Conservation (phyloP, 1,140 invertebrate genomes). For the Papilio helenus region DNA sequence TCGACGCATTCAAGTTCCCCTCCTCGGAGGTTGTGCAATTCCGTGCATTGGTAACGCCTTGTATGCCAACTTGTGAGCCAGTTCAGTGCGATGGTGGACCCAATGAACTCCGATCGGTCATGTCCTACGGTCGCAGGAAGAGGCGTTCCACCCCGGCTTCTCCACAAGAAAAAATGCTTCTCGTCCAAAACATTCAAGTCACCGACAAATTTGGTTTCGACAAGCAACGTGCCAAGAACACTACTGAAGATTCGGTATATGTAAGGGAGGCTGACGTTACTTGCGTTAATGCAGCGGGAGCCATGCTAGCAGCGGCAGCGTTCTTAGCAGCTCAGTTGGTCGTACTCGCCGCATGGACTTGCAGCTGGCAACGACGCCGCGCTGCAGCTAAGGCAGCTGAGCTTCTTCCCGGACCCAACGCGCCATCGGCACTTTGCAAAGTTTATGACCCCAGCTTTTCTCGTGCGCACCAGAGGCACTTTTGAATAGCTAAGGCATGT, state of each 20-base stretch:
- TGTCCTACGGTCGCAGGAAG: conserved; percentile 91
- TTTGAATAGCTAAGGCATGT: conserved; percentile 83
- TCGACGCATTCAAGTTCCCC: conserved; percentile 98
- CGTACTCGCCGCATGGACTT: conserved; percentile 92
- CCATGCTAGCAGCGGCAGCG: conserved; percentile 91
- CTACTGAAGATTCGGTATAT: conserved; percentile 84
- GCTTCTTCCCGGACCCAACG: conserved; percentile 79
- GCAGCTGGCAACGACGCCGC: conserved; percentile 91
- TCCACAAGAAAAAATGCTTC: conserved; percentile 90
- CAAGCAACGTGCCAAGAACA: conserved; percentile 80
- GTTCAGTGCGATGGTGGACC: conserved; percentile 93
- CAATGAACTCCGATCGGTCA: conserved; percentile 90
- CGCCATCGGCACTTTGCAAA: conserved; percentile 90
- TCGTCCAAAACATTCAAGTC: conserved; percentile 95
- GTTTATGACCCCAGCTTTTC: conserved; percentile 91
- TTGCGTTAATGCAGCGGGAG: conserved; percentile 91
- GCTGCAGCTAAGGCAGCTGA: conserved; percentile 83
- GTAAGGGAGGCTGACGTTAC: conserved; percentile 82
- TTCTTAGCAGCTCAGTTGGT: conserved; percentile 92
- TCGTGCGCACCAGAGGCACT: conserved; percentile 90
- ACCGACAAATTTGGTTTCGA: conserved; percentile 96
- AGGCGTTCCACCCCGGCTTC: conserved; percentile 83
- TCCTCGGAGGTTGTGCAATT: conserved; percentile 97
- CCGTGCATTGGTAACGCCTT: conserved; percentile 95
- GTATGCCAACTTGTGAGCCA: conserved; percentile 95